Base-by-base conservation (phyloP, 1,140 invertebrate species). In the Drosophila pectinifera region DNA sequence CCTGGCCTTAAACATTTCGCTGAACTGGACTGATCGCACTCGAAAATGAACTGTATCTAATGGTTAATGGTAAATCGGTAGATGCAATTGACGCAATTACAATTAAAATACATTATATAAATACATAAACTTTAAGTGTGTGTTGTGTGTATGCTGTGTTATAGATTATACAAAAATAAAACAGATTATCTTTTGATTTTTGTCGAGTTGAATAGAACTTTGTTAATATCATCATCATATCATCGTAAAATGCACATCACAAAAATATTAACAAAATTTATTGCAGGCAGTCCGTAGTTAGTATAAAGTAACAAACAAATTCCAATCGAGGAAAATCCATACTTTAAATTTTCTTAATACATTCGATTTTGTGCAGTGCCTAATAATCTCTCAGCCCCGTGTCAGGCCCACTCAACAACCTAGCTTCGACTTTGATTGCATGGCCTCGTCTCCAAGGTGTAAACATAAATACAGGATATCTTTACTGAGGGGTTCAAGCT, bases 191-290 rank as follows among this genome's bases (percentile, higher is more conserved):
- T 90, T 90, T 90, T 90, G 85, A 90, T 90, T 90, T 90, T 86
- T 79, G 80, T 90, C 74, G 63, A 81, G 84, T 88, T 89, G 80
- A 85, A 90, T 84, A 90, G 72, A 85, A 90, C 81, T 70, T 90
- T 90, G 85, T 90, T 85, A 90, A 90, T 90, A 90, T 89, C 84
- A 88, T 89, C 84, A 89, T 88, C 57, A 89, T 89, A 78, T 80
- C 64, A 64, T 77, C 38, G 61, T 59, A 85, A 89, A 90, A 89
- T 89, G 84, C 80, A 74, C 84, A 79, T 86, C 82, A 86, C 67
- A 89, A 88, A 76, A 90, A 84, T 90, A 90, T 90, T 90, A 90
- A 90, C 85, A 90, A 90, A 90, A 90, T 83, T 90, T 90, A 90
- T 90, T 90, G 85, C 85, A 90, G 85, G 85, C 86, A 90, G 85